These are phyloP conservation scores for Tetramorium simillimum DNA, from an alignment of 1,140 invertebrate genomes.

Conservation along the genomic window DNA sequence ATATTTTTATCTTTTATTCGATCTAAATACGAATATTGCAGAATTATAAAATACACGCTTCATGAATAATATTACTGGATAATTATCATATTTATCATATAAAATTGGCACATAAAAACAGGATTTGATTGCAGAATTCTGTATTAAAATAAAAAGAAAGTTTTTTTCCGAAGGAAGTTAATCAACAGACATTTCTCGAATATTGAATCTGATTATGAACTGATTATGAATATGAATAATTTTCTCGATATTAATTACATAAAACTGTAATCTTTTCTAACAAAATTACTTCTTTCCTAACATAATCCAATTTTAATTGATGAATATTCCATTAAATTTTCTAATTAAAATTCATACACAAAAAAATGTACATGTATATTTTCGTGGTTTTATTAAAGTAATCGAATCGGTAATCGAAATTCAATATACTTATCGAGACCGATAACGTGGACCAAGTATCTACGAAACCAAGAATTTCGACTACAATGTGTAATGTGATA, in stretches of 20 bases:
- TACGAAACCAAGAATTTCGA: conserved; percentile 32
- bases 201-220: neutral
- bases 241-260: conserved; percentile 3
- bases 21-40: neutral
- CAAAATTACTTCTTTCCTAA: neutral
- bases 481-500: conserved; percentile 30
- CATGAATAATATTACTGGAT: neutral
- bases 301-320: neutral
- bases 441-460: neutral
- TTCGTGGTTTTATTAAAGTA: neutral
- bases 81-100: conserved; percentile 1
- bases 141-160: neutral
- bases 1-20: neutral
- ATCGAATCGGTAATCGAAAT: neutral
- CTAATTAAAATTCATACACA: neutral
- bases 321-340: neutral
- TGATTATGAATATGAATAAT: neutral
- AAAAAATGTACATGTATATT: neutral
- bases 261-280: neutral
- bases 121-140: neutral
- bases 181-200: neutral
- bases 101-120: neutral
- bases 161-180: neutral
- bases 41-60: neutral
- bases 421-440: neutral